Conservation (phyloP, 2,113 vertebrate genomes). For the Mobula hypostoma region DNA sequence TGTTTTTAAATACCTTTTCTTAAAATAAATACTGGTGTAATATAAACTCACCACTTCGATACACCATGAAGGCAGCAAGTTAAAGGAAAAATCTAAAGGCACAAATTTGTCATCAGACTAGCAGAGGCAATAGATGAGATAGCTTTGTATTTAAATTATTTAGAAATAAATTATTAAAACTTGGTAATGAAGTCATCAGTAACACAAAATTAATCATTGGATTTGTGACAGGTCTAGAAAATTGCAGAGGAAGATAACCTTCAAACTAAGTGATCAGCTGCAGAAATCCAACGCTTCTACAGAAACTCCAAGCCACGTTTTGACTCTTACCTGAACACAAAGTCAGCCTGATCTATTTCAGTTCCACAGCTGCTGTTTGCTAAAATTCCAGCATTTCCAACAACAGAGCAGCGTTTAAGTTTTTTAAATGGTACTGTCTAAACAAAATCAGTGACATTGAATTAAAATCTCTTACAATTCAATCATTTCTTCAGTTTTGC, state of each 20-base stretch:
- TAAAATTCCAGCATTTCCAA: slow-evolving; percentile 72
- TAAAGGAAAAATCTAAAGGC: background rate
- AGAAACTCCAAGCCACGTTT: background rate
- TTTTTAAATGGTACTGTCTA: slow-evolving; percentile 57
- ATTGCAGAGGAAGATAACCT: background rate
- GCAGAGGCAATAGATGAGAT: background rate
- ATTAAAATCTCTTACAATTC: slow-evolving; percentile 5
- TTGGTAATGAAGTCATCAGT: background rate
- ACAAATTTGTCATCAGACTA: background rate
- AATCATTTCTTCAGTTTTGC: background rate
- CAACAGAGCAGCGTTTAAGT: slow-evolving; percentile 64
- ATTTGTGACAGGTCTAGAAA: background rate
- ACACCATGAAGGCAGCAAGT: slow-evolving; percentile 38
- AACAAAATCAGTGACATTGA: slow-evolving; percentile 41
- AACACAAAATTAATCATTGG: background rate
- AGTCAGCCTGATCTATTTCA: slow-evolving; percentile 67
- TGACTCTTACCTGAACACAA: slow-evolving; percentile 62
- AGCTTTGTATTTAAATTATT: background rate
- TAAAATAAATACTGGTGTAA: background rate
- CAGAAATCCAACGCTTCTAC: background rate
- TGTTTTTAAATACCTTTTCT: too few relatives aligned
- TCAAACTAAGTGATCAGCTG: background rate
- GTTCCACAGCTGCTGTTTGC: slow-evolving; percentile 54
- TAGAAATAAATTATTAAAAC: too few relatives aligned
- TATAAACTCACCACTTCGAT: rapidly evolving